Percentiles rank a stretch among this genome's conserved stretches.
Evolutionary conservation across 2,888 invertebrate genomes (phyloP).

Genomic region (Drosophila mimetica): DNA sequence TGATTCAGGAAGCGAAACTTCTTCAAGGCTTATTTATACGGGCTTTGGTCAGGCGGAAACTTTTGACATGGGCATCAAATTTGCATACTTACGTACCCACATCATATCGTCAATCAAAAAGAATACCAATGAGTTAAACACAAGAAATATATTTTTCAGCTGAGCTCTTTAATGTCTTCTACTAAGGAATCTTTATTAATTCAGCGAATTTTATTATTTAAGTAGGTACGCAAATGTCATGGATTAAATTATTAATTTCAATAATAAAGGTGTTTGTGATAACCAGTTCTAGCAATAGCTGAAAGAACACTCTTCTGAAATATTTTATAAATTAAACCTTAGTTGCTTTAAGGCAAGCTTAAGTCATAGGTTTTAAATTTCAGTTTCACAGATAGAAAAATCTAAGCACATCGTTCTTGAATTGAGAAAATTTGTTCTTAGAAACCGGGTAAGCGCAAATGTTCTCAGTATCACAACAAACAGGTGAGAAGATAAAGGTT

Average conservation of each 20-base stretch:
- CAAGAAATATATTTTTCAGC: neutral
- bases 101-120: neutral
- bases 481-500: too few species aligned
- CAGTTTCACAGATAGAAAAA: too few species aligned
- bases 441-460: too few species aligned
- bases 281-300: too few species aligned
- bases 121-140: neutral
- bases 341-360: too few species aligned
- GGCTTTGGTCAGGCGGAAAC: slow-evolving; percentile 19
- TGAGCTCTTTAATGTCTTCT: neutral
- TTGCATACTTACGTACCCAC: slow-evolving; percentile 21
- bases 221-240: neutral
- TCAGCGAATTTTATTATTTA: neutral
- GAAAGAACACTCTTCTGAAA: too few species aligned
- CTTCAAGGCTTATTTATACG: neutral
- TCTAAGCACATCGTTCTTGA: too few species aligned
- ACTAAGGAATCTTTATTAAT: neutral
- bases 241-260: neutral
- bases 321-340: too few species aligned
- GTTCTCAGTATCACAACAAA: too few species aligned
- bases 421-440: too few species aligned
- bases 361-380: too few species aligned
- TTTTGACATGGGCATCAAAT: slow-evolving; percentile 24
- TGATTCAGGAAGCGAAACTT: slow-evolving; percentile 3
- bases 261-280: neutral